These are phyloP conservation scores for Sebastes kiyomatsui DNA, from an alignment of 2,797 vertebrate genomes.

Conservation along the genomic window DNA sequence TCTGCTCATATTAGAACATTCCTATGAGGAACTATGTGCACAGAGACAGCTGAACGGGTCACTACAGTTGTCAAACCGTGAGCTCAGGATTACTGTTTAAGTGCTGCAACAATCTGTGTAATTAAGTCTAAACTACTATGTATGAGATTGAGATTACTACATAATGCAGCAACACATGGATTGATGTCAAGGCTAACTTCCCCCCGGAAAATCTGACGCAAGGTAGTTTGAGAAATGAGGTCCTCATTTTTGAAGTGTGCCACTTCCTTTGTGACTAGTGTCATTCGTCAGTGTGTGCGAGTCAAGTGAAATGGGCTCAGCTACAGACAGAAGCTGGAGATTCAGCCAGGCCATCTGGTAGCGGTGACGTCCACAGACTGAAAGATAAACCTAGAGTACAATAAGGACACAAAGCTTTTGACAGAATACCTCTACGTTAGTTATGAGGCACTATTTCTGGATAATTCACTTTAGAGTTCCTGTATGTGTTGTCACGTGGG, in stretches of 20 bases:
- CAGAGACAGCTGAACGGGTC: not conserved
- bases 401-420: not conserved
- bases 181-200: not conserved
- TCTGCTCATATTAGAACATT: not conserved
- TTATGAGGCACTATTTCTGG: not conserved
- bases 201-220: constrained; percentile 23
- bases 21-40: not conserved
- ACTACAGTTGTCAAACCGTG: not conserved
- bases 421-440: not conserved
- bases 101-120: not conserved
- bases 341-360: constrained; percentile 19
- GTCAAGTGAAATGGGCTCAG: constrained; percentile 32
- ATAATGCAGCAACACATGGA: not conserved
- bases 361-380: not conserved
- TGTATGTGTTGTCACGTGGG: not conserved
- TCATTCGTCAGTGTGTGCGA: constrained; percentile 36
- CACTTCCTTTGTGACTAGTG: constrained; percentile 73
- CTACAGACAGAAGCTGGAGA: constrained; percentile 2
- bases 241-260: constrained; percentile 68
- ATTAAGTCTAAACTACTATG: not conserved
- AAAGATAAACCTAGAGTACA: not conserved
- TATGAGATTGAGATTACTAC: not conserved
- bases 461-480: not conserved
- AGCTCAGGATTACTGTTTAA: not conserved
- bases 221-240: constrained; percentile 61